Evolutionary conservation across 2,797 vertebrate genomes (phyloP).

Genomic region (Melanotaenia parkinsoni): DNA sequence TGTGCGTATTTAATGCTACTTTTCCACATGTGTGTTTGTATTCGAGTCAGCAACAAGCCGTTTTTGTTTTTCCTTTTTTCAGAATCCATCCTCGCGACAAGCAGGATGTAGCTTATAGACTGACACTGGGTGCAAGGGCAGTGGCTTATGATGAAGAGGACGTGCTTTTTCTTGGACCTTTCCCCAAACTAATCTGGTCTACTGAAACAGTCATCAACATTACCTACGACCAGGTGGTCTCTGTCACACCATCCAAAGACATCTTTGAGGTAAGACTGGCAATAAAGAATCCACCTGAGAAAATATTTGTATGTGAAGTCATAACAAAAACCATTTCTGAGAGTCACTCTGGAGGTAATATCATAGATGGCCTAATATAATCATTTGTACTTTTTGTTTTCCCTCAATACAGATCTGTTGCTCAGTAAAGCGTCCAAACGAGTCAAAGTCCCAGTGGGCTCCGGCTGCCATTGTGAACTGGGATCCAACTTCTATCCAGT

Average conservation of each 20-base stretch:
- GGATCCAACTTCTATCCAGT: conserved; percentile 50
- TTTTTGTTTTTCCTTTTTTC: conserved; percentile 10
- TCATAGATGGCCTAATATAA: neutral
- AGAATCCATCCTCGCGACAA: conserved; percentile 94
- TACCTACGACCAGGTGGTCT: conserved; percentile 82
- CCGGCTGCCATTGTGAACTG: conserved; percentile 63
- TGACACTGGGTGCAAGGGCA: conserved; percentile 88
- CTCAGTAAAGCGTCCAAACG: conserved; percentile 47
- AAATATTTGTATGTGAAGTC: neutral
- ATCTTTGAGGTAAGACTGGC: conserved; percentile 85
- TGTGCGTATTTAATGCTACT: no score
- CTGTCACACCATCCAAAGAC: conserved; percentile 44
- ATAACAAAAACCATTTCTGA: neutral
- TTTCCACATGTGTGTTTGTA: no score
- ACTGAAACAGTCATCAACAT: conserved; percentile 70
- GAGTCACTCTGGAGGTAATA: no score
- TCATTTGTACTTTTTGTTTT: neutral
- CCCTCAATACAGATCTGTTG: conserved; percentile 72
- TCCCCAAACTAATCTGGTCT: conserved; percentile 70
- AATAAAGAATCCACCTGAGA: neutral
- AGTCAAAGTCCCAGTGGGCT: conserved; percentile 74
- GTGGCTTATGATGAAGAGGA: conserved; percentile 86
- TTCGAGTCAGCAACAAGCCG: no score
- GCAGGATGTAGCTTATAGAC: conserved; percentile 85
- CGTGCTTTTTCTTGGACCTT: conserved; percentile 87